These are phyloP conservation scores for Rissa tridactyla DNA, from an alignment of 2,113 vertebrate genomes.

Conservation along the genomic window DNA sequence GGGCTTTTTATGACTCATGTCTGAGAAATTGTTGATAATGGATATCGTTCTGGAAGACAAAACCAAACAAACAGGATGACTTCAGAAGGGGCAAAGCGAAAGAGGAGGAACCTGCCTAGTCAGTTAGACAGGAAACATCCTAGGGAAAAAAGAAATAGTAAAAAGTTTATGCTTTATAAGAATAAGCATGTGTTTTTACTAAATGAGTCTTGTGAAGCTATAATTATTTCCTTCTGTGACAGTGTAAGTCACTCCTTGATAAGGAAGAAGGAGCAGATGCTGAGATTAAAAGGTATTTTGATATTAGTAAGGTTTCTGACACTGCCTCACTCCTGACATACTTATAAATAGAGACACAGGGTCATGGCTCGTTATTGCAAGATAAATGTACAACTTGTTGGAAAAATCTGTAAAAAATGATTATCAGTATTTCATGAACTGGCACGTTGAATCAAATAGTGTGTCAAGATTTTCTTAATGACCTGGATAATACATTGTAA, in stretches of 20 bases:
- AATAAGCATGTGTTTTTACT: background rate
- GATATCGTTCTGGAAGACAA: background rate
- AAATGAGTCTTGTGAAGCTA: background rate
- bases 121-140: background rate
- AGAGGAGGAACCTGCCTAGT: background rate
- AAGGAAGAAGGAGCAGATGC: background rate
- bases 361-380: background rate
- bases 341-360: background rate
- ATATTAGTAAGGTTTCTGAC: background rate
- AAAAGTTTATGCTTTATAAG: background rate
- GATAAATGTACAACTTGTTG: background rate
- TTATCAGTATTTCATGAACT: background rate
- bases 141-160: background rate
- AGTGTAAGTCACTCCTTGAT: background rate
- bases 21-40: background rate
- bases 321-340: background rate
- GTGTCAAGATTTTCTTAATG: background rate
- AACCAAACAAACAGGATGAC: background rate
- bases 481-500: background rate
- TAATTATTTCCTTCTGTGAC: background rate
- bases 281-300: background rate
- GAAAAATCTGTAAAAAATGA: background rate
- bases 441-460: background rate
- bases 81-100: background rate
- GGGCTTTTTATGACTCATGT: background rate